Evolutionary conservation across 2,797 vertebrate genomes (phyloP).

Genomic region (Poeciliopsis infans): DNA sequence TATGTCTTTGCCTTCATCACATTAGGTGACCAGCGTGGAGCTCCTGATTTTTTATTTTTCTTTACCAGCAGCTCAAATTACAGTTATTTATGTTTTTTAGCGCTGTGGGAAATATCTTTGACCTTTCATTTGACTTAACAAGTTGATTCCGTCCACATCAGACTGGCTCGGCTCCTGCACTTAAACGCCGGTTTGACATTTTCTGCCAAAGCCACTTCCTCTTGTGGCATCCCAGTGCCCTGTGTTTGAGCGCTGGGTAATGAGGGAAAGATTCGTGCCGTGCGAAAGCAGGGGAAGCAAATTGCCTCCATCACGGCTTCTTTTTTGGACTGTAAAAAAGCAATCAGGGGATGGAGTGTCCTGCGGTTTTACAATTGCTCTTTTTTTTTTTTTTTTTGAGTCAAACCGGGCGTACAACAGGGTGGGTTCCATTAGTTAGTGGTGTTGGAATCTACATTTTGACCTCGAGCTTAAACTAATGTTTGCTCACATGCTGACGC

Average conservation of each 20-base stretch:
- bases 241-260: constrained; percentile 64
- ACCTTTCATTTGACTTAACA: constrained; percentile 80
- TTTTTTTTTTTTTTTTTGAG: constrained; percentile 27
- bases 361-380: constrained; percentile 39
- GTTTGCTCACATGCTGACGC: constrained; percentile 14
- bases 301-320: constrained; percentile 58
- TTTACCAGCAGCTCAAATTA: constrained; percentile 43
- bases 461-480: constrained; percentile 28
- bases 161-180: constrained; percentile 61
- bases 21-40: constrained; percentile 30
- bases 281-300: constrained; percentile 56
- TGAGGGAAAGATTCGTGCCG: constrained; percentile 68
- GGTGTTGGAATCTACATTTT: constrained; percentile 28
- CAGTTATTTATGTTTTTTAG: constrained; percentile 46
- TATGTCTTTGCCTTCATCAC: constrained; percentile 13
- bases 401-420: constrained; percentile 35
- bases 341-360: constrained; percentile 52
- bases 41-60: constrained; percentile 10
- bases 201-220: constrained; percentile 78
- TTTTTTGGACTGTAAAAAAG: constrained; percentile 61
- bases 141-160: constrained; percentile 75
- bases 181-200: constrained; percentile 71
- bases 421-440: constrained; percentile 28
- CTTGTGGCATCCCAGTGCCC: constrained; percentile 64
- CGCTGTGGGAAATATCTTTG: constrained; percentile 66